Evolutionary conservation across 2,113 vertebrate genomes (phyloP), one percentile per base, ranked within the genome.

Genomic region (Syngnathus scovelli): DNA sequence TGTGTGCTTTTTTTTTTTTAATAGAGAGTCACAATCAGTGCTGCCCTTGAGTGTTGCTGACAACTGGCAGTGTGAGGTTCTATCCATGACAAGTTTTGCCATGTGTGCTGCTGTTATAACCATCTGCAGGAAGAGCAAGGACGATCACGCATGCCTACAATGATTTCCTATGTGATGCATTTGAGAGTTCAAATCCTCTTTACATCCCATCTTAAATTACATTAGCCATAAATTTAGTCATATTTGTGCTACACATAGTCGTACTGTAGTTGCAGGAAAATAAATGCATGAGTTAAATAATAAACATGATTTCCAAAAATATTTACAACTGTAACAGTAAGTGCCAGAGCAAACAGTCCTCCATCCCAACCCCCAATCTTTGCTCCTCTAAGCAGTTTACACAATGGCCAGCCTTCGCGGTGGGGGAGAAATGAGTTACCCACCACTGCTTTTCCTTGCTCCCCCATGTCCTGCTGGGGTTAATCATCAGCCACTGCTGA

Each of bases 401-500:
- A 90, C 88, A 90, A 87, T 89, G 82, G 87, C 81, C 85, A 78
- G 71, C 77, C 77, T 70, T 88, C 85, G 65, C 87, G 83, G 78
- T 82, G 83, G 89, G 87, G 87, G 89, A 82, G 83, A 87, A 88
- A 90, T 90, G 85, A 89, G 86, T 91, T 89, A 91, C 79, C 86
- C 86, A 89, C 84, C 85, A 83, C 83, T 80, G 76, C 68, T 75
- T 78, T 81, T 84, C 84, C 84, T 61, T 75, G 75, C 86, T 75
- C 81, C 87, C 83, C 78, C 84, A 71, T 87, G 87, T 89, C 87
- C 88, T 87, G 80, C 85, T 83, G 81, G 64, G 81, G 88, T 92
- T 92, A 92, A 92, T 92, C 66, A 90, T 89, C 86, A 91, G 86
- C 91, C 82, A 79, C 79, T 83, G 71, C 81, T 80, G 83, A 78